Conservation (phyloP, 2,797 vertebrate genomes). For the Epinephelus awoara region DNA sequence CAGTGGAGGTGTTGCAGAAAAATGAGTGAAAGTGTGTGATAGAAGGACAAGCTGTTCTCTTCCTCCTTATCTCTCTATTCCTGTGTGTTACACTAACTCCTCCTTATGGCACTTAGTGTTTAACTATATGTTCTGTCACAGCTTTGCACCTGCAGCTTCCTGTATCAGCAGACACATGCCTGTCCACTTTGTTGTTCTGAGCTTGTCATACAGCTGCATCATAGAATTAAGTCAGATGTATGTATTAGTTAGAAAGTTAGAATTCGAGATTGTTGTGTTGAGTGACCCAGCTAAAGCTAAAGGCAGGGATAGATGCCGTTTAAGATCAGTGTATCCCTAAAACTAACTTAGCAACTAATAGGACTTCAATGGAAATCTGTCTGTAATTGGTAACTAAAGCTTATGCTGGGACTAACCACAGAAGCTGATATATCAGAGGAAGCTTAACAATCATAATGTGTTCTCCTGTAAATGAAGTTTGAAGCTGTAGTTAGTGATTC, state of each 20-base stretch:
- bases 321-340: slow-evolving; percentile 20
- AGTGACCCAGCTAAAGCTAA: background rate
- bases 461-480: slow-evolving; percentile 22
- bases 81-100: slow-evolving; percentile 34
- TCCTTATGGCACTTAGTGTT: slow-evolving; percentile 41
- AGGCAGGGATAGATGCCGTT: background rate
- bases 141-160: slow-evolving; percentile 57
- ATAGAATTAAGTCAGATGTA: slow-evolving; percentile 27
- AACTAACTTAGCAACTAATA: slow-evolving; percentile 6
- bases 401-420: background rate
- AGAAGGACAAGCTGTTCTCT: slow-evolving; percentile 27
- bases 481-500: slow-evolving; percentile 20
- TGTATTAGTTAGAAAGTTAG: slow-evolving; percentile 51
- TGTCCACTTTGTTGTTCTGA: slow-evolving; percentile 38
- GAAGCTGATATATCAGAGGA: slow-evolving; percentile 24
- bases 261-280: slow-evolving; percentile 20
- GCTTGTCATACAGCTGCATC: slow-evolving; percentile 19
- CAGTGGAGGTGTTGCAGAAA: slow-evolving; percentile 4
- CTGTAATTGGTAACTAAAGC: slow-evolving; percentile 11
- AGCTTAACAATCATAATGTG: slow-evolving; percentile 16
- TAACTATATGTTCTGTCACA: slow-evolving; percentile 48
- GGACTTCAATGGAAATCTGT: slow-evolving; percentile 13
- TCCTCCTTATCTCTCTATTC: slow-evolving; percentile 39
- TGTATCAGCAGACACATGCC: slow-evolving; percentile 19
- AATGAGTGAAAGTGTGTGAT: slow-evolving; percentile 12